Evolutionary conservation across 2,888 invertebrate genomes (phyloP).

Genomic region (Heliconius ismenius): DNA sequence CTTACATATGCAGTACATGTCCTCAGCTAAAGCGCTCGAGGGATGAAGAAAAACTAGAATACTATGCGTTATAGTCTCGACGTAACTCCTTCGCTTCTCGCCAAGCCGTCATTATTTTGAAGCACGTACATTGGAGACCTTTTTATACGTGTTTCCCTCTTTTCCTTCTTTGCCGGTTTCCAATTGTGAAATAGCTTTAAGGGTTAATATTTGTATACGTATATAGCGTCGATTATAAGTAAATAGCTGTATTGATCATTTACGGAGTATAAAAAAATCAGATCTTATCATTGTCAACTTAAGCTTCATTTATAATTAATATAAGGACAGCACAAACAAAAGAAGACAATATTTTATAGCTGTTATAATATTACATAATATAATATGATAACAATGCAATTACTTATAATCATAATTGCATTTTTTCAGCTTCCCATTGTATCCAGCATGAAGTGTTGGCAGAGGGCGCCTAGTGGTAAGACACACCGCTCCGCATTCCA

Average conservation of each 20-base stretch:
- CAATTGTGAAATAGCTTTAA: not conserved
- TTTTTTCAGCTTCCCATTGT: too few relatives aligned
- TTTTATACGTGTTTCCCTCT: not conserved
- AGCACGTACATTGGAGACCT: constrained; percentile 18
- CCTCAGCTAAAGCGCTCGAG: constrained; percentile 10
- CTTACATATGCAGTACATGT: not conserved
- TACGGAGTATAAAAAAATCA: too few relatives aligned
- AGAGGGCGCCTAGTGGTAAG: too few relatives aligned
- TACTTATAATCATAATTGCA: too few relatives aligned
- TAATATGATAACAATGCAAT: too few relatives aligned
- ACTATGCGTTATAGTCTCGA: constrained; percentile 16
- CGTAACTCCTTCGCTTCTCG: constrained; percentile 7
- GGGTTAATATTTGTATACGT: not conserved
- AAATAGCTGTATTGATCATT: too few relatives aligned
- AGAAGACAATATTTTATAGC: too few relatives aligned
- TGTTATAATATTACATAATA: too few relatives aligned
- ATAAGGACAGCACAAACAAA: too few relatives aligned
- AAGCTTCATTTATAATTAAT: not conserved
- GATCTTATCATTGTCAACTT: too few relatives aligned
- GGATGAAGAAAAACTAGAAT: constrained; percentile 12
- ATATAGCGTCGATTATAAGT: not conserved
- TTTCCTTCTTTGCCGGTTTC: not conserved
- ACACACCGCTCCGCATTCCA: too few relatives aligned
- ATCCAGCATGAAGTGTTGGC: too few relatives aligned
- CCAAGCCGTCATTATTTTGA: constrained; percentile 16